Conservation (phyloP, 2,888 invertebrate species). For the Pandemis cinnamomeana region DNA sequence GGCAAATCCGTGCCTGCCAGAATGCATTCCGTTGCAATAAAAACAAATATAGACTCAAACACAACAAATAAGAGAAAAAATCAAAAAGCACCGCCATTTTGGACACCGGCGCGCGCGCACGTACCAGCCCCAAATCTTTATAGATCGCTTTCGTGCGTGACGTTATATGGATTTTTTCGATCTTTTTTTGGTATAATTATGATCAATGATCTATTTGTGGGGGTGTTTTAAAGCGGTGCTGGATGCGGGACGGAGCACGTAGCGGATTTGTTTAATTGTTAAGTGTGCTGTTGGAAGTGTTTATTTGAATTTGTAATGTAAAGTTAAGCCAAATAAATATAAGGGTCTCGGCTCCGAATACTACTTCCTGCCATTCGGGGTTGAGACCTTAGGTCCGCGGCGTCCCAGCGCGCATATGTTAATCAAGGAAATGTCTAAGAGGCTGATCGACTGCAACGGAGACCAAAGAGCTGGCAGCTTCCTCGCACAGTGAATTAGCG, state of each 20-base stretch:
- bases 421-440: too few species aligned
- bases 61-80: slow-evolving; percentile 74
- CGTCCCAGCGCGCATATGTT: too few species aligned
- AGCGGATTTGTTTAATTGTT: slow-evolving; percentile 33
- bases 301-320: background rate
- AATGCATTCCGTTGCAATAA: slow-evolving; percentile 77
- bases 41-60: slow-evolving; percentile 77
- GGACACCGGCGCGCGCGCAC: slow-evolving; percentile 64
- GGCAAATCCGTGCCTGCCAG: slow-evolving; percentile 75
- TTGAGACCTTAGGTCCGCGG: too few species aligned
- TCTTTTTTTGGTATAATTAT: slow-evolving; percentile 58
- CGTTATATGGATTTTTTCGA: slow-evolving; percentile 55
- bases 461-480: too few species aligned
- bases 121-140: slow-evolving; percentile 72
- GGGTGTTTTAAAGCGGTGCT: slow-evolving; percentile 37
- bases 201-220: slow-evolving; percentile 59
- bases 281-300: slow-evolving; percentile 8
- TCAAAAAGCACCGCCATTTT: slow-evolving; percentile 63
- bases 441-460: too few species aligned
- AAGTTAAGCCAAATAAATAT: too few species aligned
- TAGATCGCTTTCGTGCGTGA: slow-evolving; percentile 83
- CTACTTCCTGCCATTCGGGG: too few species aligned
- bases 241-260: slow-evolving; percentile 28
- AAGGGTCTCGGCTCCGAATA: too few species aligned
- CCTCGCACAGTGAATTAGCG: too few species aligned